Evolutionary conservation across 2,113 vertebrate species (phyloP), one percentile per base, ranked within the genome.

Genomic region (Brienomyrus brachyistius): DNA sequence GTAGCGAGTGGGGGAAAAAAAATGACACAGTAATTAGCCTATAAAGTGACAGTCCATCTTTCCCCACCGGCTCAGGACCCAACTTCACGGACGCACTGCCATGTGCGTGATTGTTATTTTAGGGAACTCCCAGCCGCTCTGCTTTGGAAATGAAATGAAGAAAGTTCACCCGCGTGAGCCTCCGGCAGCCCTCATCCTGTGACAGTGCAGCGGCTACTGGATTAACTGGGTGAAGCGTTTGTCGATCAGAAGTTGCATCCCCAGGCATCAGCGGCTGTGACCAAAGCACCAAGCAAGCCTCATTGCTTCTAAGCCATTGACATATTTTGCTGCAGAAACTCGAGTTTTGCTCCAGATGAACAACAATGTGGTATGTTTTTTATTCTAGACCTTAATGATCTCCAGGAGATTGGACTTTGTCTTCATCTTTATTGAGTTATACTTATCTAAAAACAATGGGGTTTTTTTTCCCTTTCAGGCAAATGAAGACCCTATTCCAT

Each of bases 71-170:
- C 70, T n/a, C 56, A 48, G 91, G 92, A 84, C 90, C 86, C 62
- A 91, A 91, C 89, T 91, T 90, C 92, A 89, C 31, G 88, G 93
- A 92, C 90, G 92, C 86, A 90, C 91, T 91, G 90, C 92, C 94
- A 94, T 94, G 94, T 93, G 91, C 94, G 92, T 94, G 93, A 95
- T 93, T 94, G 94, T 94, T 94, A 94, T 95, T 95, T 93, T 91
- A 90, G 92, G 94, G 91, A 90, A 70, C 92, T 91, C 84, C 95
- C 93, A 15, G 70, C 91, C 51, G 90, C 51, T 91, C 27, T n/a
- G 52, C 10, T 89, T 89, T 88, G 88, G 70, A 89, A 93, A 91
- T 86, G 91, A 93, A 92, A 92, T 87, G 92, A 91, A 86, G 88
- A 91, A 86, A 91, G 92, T 91, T 92, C 90, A 91, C 90, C 45